These are phyloP conservation scores for Zeus faber DNA, from an alignment of 2,113 vertebrate species.

Conservation along the genomic window DNA sequence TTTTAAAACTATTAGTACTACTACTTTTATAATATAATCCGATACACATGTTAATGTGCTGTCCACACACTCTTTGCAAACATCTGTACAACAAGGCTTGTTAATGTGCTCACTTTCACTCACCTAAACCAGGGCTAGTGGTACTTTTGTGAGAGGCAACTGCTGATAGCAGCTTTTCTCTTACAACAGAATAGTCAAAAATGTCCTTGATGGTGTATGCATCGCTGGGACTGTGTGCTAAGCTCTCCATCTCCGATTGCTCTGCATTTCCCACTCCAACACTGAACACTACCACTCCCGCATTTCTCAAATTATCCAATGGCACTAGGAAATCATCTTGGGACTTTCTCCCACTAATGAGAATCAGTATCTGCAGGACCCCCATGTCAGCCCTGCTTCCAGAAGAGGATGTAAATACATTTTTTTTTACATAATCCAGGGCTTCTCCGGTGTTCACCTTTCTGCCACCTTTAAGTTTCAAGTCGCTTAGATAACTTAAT, in stretches of 20 bases:
- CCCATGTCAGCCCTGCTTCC: slow-evolving; percentile 63
- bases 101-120: slow-evolving; percentile 30
- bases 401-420: slow-evolving; percentile 52
- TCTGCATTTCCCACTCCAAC: slow-evolving; percentile 55
- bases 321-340: slow-evolving; percentile 50
- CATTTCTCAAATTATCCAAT: slow-evolving; percentile 39
- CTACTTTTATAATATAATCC: no score
- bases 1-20: no score
- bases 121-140: slow-evolving; percentile 39
- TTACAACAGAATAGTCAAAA: slow-evolving; percentile 52
- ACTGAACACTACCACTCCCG: slow-evolving; percentile 52
- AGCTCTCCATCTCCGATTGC: slow-evolving; percentile 41
- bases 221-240: slow-evolving; percentile 44
- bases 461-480: slow-evolving; percentile 60
- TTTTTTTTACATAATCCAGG: slow-evolving; percentile 60
- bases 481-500: slow-evolving; percentile 43
- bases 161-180: slow-evolving; percentile 46
- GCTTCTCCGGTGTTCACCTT: slow-evolving; percentile 52
- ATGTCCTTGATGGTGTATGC: slow-evolving; percentile 45
- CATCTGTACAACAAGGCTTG: neutral
- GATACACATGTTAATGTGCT: no score
- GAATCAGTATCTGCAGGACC: slow-evolving; percentile 67
- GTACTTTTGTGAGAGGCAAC: slow-evolving; percentile 37
- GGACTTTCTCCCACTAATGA: slow-evolving; percentile 63
- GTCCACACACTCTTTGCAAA: no score